phyloP scores from a whole-genome alignment of 2,888 invertebrate genomes.

The Pyrocoelia pectoralis region DNA sequence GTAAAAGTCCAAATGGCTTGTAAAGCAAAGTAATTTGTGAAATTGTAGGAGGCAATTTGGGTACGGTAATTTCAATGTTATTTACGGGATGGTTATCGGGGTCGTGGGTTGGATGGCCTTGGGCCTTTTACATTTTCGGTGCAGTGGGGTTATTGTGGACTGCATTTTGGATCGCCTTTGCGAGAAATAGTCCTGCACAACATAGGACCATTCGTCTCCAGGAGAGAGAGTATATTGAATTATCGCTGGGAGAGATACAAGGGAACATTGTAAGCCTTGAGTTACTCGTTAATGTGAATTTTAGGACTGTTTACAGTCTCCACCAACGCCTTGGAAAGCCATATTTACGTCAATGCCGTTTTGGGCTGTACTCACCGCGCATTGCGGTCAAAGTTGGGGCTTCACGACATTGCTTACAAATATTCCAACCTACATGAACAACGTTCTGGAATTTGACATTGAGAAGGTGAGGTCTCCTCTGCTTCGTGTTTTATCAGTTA shows the following conservation, averaged over 20 bases:
- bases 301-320: too few species aligned
- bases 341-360: constrained; percentile 64
- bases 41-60: constrained; percentile 74
- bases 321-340: constrained; percentile 56
- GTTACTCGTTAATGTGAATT: too few species aligned
- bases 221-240: constrained; percentile 74
- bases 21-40: too few species aligned
- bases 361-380: constrained; percentile 53
- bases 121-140: constrained; percentile 79
- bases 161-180: constrained; percentile 66
- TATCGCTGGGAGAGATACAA: constrained; percentile 65
- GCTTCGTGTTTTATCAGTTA: too few species aligned
- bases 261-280: constrained; percentile 53
- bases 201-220: constrained; percentile 67
- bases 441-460: too few species aligned
- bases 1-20: too few species aligned
- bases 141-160: constrained; percentile 69
- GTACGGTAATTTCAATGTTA: constrained; percentile 77
- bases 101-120: constrained; percentile 76
- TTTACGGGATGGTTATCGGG: constrained; percentile 75
- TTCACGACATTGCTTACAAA: constrained; percentile 70
- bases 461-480: too few species aligned
- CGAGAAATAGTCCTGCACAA: constrained; percentile 70
- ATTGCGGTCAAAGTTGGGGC: constrained; percentile 80
- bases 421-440: too few species aligned